phyloP scores from a whole-genome alignment of 1,140 invertebrate genomes.

The Drosophila mojavensis region DNA sequence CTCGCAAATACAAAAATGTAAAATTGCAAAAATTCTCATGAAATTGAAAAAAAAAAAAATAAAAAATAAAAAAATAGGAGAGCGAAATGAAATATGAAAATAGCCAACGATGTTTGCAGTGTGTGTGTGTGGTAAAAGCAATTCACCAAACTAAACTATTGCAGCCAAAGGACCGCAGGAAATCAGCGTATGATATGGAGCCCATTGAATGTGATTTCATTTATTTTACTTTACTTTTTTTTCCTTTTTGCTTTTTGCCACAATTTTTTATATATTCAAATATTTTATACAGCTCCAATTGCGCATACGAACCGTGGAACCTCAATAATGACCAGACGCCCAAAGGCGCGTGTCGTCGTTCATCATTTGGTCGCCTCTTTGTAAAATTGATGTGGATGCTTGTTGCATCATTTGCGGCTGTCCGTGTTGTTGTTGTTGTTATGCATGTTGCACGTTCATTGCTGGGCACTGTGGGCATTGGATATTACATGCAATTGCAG shows the following conservation, averaged over 20 bases:
- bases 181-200: slow-evolving; percentile 59
- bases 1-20: slow-evolving; percentile 53
- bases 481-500: slow-evolving; percentile 25
- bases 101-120: slow-evolving; percentile 19
- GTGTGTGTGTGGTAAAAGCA: slow-evolving; percentile 12
- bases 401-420: slow-evolving; percentile 11
- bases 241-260: background rate
- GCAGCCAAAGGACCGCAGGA: slow-evolving; percentile 56
- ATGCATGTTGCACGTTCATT: slow-evolving; percentile 41
- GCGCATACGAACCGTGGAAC: slow-evolving; percentile 59
- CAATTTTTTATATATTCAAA: background rate
- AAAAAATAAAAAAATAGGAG: slow-evolving; percentile 39
- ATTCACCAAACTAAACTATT: slow-evolving; percentile 65
- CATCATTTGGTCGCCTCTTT: slow-evolving; percentile 55
- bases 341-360: slow-evolving; percentile 46
- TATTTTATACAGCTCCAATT: background rate
- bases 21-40: slow-evolving; percentile 58
- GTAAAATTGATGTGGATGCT: slow-evolving; percentile 29
- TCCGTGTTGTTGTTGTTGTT: slow-evolving; percentile 4
- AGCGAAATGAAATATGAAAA: slow-evolving; percentile 36
- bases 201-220: background rate
- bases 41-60: slow-evolving; percentile 47
- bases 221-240: background rate
- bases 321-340: slow-evolving; percentile 61
- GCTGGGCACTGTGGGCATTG: slow-evolving; percentile 48